Base-by-base conservation (phyloP, 2,888 invertebrate species). In the Girardia tigrina region DNA sequence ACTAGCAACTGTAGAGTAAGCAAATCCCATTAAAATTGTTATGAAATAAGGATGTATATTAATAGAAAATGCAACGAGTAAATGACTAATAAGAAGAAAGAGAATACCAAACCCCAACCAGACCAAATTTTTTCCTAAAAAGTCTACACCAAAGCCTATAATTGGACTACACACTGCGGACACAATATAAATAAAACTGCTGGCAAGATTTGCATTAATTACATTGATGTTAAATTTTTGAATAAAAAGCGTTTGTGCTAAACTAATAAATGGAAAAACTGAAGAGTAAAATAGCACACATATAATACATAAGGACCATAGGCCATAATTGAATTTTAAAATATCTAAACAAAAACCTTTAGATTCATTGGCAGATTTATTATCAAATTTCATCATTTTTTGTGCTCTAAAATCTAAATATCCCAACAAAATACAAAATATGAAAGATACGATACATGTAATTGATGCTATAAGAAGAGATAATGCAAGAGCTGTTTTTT, bases 231-330 rank as follows among this genome's bases (percentile, higher is more conserved):
- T 42, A 28, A 27, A 77, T 77, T 77, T 77, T 20, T 42, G 28
- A 8, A 72, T 28, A 70, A 77, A 77, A 36, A 76, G 26, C 0
- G 42, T 28, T 93, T 94, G 90, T 85, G 92, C 95, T 76, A 95
- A 86, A 0, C 92, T 91, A 81, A 97, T 91, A 82, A 97, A 95
- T 1, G 95, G 94, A 83, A 95, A 95, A 78, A 97, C 91, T 6
- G 94, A 90, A 70, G 93, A 89, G 83, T 97, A 97, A 84, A 94
- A 97, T 0, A 91, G 88, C 0, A 95, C 91, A 85, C 94, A 94
- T 78, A 95, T 90, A 1, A 91, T 84, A 71, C 90, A 89, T n/a
- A 95, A 87, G 78, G 95, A 87, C 95, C 95, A 97, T 83, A 94
- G 20, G n/a, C 56, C 56, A 56, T 56, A 56, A n/a, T 56, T 56